A percentile compares a stretch with the other conserved stretches of the same genome.
These are phyloP conservation scores for Stictonetta naevosa DNA, from an alignment of 2,113 vertebrate genomes.

Conservation along the genomic window DNA sequence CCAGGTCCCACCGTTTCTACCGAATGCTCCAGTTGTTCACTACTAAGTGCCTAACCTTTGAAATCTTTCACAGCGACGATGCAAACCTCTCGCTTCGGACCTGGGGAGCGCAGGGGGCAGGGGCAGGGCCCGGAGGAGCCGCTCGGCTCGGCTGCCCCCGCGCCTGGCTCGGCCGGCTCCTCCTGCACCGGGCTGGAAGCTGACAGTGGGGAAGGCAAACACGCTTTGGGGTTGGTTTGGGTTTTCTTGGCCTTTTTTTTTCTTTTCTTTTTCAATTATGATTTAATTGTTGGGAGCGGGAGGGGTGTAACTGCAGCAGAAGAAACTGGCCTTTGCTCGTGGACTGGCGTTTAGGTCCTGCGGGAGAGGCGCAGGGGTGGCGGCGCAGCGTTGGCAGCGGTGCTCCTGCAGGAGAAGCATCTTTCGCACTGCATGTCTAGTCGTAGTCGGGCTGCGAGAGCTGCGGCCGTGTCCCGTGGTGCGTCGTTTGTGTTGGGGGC, in stretches of 20 bases:
- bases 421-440: conserved; percentile 55
- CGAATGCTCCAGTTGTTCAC: conserved; percentile 83
- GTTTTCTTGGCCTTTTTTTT: not conserved
- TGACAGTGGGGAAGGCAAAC: not conserved
- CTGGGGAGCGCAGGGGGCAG: not conserved
- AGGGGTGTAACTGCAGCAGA: not conserved
- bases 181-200: not conserved
- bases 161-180: not conserved
- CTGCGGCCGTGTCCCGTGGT: not conserved
- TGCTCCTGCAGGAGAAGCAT: conserved; percentile 45
- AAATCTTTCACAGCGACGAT: conserved; percentile 83
- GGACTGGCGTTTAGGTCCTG: not conserved
- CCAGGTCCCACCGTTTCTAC: conserved; percentile 84
- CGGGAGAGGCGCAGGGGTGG: conserved; percentile 62
- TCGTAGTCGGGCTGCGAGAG: conserved; percentile 7
- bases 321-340: not conserved
- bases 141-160: not conserved
- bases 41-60: conserved; percentile 95
- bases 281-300: not conserved
- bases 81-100: conserved; percentile 80
- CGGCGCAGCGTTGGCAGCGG: conserved; percentile 25
- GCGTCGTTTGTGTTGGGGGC: conserved; percentile 18
- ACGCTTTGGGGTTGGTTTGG: conserved; percentile 9
- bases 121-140: not conserved
- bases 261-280: too few species aligned